A percentile compares a stretch with the other conserved stretches of the same genome.
Conservation (phyloP, 2,888 invertebrate species). For the Lasius fuliginosus region DNA sequence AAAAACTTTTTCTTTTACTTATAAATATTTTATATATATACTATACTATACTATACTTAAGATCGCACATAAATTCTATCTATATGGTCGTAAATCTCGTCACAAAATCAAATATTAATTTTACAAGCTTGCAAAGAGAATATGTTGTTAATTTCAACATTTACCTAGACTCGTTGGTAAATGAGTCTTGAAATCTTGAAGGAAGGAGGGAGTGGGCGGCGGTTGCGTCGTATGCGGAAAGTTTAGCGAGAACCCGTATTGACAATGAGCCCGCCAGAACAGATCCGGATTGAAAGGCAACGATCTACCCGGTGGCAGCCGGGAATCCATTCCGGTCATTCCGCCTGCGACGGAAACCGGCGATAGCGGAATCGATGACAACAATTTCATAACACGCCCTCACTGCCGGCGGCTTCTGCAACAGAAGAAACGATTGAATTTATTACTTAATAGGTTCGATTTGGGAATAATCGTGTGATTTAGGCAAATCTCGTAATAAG, state of each 20-base stretch:
- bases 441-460: constrained; percentile 16
- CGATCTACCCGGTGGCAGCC: constrained; percentile 92
- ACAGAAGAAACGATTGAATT: constrained; percentile 57
- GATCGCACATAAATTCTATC: background rate
- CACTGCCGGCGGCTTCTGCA: constrained; percentile 73
- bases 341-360: constrained; percentile 85
- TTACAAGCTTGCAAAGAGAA: background rate
- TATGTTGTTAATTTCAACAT: constrained; percentile 50
- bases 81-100: background rate
- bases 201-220: constrained; percentile 88
- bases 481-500: background rate
- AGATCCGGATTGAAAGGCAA: constrained; percentile 94
- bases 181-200: constrained; percentile 95
- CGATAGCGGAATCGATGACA: constrained; percentile 86
- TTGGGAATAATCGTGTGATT: constrained; percentile 6
- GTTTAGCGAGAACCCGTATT: constrained; percentile 91
- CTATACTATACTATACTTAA: too few species aligned
- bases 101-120: background rate
- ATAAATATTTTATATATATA: background rate
- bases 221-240: constrained; percentile 89
- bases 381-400: constrained; percentile 87
- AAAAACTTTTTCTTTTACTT: background rate
- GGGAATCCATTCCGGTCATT: constrained; percentile 90
- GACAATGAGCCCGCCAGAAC: constrained; percentile 89
- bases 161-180: constrained; percentile 91